Evolutionary conservation across 2,113 vertebrate genomes (phyloP).

Genomic region (Syrrhaptes paradoxus): DNA sequence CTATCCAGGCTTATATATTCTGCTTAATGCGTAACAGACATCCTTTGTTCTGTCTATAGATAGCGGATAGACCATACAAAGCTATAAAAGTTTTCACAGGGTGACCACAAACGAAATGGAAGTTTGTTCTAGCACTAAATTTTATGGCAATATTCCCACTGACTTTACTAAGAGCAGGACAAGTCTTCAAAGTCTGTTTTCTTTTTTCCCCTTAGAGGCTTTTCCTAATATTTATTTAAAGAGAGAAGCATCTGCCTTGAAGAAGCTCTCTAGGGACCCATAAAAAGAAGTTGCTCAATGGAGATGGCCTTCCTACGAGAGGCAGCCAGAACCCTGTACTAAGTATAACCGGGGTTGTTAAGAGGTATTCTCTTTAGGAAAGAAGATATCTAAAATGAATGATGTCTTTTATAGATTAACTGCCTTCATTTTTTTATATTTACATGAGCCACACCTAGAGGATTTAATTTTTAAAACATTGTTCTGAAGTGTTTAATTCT

Average conservation of each 20-base stretch:
- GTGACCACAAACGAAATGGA: constrained; percentile 3
- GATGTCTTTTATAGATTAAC: neutral
- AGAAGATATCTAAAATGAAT: neutral
- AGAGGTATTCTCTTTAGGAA: neutral
- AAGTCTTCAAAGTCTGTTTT: neutral
- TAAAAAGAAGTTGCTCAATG: constrained; percentile 39
- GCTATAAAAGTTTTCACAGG: neutral
- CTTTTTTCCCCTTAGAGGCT: neutral
- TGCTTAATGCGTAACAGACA: neutral
- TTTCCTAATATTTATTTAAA: constrained; percentile 48
- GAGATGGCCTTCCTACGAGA: neutral
- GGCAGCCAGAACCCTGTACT: neutral
- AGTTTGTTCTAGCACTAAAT: neutral
- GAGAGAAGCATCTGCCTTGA: constrained; percentile 42
- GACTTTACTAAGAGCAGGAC: neutral
- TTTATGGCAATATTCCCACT: neutral
- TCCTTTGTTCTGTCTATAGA: neutral
- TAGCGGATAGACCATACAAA: neutral
- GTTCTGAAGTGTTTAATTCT: neutral
- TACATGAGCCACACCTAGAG: neutral
- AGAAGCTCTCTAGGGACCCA: constrained; percentile 16
- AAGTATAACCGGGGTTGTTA: neutral
- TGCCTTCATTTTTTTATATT: neutral
- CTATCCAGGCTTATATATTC: neutral
- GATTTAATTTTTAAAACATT: neutral